A percentile compares a stretch with the other conserved stretches of the same genome.
Conservation (phyloP, 2,113 vertebrate species). For the Telmatochromis sp. region DNA sequence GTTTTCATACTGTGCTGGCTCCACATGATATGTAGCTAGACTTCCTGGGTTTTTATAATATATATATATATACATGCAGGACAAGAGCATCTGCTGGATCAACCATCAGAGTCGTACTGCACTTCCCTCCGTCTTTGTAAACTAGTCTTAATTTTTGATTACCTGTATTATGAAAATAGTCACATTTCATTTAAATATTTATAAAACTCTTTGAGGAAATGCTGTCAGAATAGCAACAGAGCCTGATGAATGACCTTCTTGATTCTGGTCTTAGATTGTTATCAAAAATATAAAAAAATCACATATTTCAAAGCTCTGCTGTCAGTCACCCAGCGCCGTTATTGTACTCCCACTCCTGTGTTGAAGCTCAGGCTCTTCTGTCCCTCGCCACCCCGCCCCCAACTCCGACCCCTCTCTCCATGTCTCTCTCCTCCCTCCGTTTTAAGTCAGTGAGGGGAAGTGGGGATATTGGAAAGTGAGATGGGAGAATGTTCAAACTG, state of each 20-base stretch:
- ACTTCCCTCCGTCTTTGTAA: not conserved
- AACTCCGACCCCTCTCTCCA: not conserved
- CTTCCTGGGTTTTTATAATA: not conserved
- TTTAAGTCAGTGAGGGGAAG: constrained; percentile 71
- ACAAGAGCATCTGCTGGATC: not conserved
- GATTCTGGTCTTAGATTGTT: not conserved
- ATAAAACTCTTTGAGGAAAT: not conserved
- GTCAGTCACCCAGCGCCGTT: not conserved
- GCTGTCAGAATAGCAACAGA: not conserved
- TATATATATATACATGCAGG: not conserved
- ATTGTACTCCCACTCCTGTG: not conserved
- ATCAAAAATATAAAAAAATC: not conserved
- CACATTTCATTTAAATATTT: not conserved
- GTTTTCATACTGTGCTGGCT: not conserved
- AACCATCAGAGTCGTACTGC: not conserved
- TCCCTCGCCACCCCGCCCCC: not conserved
- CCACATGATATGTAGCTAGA: not conserved
- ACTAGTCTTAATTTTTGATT: not conserved
- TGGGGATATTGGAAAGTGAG: constrained; percentile 85
- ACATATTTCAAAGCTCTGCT: not conserved
- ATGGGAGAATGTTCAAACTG: constrained; percentile 87
- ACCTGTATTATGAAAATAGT: not conserved
- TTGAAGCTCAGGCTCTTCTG: constrained; percentile 2
- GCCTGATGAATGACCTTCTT: not conserved
- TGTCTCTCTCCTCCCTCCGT: constrained; percentile 51